phyloP scores from a whole-genome alignment of 2,113 vertebrate genomes.

The Carlito syrichta region DNA sequence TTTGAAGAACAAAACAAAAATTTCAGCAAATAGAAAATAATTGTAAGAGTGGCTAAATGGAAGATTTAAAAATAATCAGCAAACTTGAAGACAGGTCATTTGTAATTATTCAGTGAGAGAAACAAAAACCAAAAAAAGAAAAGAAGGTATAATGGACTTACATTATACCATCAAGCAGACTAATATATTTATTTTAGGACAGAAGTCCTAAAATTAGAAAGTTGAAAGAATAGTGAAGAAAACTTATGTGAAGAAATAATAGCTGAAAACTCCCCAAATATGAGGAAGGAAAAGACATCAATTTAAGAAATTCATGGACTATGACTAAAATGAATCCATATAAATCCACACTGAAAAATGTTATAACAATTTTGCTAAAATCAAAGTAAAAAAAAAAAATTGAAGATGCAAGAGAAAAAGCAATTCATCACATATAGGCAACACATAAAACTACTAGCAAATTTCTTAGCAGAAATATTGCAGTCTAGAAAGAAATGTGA shows the following conservation, averaged over 20 bases:
- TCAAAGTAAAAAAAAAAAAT: not conserved
- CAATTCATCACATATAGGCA: not conserved
- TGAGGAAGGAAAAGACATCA: not conserved
- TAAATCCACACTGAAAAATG: not conserved
- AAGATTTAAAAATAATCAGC: not conserved
- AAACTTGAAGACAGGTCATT: not conserved
- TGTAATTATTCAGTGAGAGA: not conserved
- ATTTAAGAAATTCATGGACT: not conserved
- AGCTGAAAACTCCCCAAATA: not conserved
- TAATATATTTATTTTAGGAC: not conserved
- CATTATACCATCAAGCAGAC: not conserved
- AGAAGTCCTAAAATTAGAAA: not conserved
- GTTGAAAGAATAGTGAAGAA: not conserved
- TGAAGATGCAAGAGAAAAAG: not conserved
- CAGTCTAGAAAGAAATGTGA: not conserved
- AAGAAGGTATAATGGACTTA: not conserved
- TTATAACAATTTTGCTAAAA: not conserved
- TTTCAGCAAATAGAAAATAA: not conserved
- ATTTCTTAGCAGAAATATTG: not conserved
- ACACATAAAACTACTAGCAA: not conserved
- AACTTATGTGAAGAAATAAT: not conserved
- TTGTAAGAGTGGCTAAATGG: too few species aligned
- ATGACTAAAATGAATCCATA: not conserved
- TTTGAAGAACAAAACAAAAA: not conserved
- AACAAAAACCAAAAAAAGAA: not conserved